Evolutionary conservation across 2,797 vertebrate species (phyloP), one percentile per base, ranked within the genome.

Genomic region (Petrocephalus schoutedeni): DNA sequence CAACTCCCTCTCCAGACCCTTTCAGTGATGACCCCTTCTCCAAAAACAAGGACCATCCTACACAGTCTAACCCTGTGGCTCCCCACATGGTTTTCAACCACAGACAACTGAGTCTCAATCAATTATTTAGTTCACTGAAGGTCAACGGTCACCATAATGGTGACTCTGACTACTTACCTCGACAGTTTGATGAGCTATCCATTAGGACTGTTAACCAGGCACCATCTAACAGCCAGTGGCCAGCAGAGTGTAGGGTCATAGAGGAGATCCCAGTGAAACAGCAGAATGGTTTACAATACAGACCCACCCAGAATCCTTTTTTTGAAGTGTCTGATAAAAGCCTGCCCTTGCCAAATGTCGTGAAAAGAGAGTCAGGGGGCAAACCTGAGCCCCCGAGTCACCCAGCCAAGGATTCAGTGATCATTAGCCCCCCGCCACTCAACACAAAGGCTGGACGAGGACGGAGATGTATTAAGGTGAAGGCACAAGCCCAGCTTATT

Each of bases 401-500:
- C 91, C 92, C 93, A 91, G 90, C 95, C 91, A 95, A 95, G 94
- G 97, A 98, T 88, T 96, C 97, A 80, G 96, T 99, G 93, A 95
- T 97, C 91, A 96, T 99, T 95, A 97, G 92, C 92, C 98, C 98
- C 89, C 98, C 98, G 93, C 98, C 98, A 87, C 97, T 97, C 94
- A 99, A 92, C 93, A 93, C 95, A 93, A 99, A 98, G 93, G 94
- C 96, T 1, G 97, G 97, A 96, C 96, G 96, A 95, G 96, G 96
- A 95, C 97, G 97, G 94, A 96, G 97, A 93, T 96, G 94, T 91
- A 93, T 95, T 94, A 98, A 99, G 98, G 98, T 99, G 98, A 99
- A 95, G 91, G 21, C 58, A 8, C 36, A 57, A 82, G 21, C 28
- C 10, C 36, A 58, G 9, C n/a, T 28, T 64, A 84, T 61, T 28